Evolutionary conservation across 2,113 vertebrate genomes (phyloP), one percentile per base, ranked within the genome.

Genomic region (Marcusenius ussheri): DNA sequence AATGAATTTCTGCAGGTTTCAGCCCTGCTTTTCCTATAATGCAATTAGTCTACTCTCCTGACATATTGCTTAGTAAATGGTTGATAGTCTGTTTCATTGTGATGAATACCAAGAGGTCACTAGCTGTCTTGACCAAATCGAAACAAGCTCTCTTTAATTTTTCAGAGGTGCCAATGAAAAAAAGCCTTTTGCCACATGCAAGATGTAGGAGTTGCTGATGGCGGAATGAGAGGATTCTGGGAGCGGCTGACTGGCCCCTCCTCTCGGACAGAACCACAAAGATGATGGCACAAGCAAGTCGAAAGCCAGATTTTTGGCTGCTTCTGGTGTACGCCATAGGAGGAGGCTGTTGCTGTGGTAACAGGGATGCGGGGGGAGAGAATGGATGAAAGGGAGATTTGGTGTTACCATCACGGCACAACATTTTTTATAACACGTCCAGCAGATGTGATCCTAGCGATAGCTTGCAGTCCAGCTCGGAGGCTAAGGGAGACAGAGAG

Each of bases 271-370:
- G 94, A 91, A 88, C 45, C 49, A 94, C 93, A 92, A 89, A 92
- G 93, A 90, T 88, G 91, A 88, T n/a, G 90, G 83, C 8, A 93
- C 88, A 91, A 89, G 92, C 88, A 87, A 95, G 91, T 95, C 93
- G 95, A 92, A 91, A 92, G 89, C 93, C 89, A 92, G 93, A 92
- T 95, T 92, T 93, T 62, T 88, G 92, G 92, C 94, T 94, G 94
- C 95, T 95, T 94, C 89, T 95, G 92, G 94, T 92, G 89, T 91
- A 93, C 93, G 91, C 94, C 90, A 94, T 50, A 95, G 94, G 95
- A 94, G 92, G 91, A 90, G 93, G 93, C 87, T 90, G 92, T 95
- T 93, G 90, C 92, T 92, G 93, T 91, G 93, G 93, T 90, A 95
- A 94, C 91, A 56, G 90, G 94, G 89, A 88, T 24, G 62, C 35